Evolutionary conservation across 2,888 invertebrate species (phyloP).

Genomic region (Catocala nupta): DNA sequence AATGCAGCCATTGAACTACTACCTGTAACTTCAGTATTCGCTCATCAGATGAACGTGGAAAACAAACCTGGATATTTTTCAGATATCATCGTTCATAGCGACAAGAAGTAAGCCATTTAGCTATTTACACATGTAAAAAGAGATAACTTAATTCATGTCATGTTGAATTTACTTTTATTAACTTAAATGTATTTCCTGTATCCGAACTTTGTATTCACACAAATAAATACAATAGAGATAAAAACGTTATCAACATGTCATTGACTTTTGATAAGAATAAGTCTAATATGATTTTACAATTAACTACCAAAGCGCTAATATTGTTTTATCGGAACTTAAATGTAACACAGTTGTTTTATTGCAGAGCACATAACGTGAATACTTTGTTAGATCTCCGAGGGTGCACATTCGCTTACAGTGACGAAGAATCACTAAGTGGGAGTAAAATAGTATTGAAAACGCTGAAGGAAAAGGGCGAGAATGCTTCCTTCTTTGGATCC

Average conservation of each 20-base stretch:
- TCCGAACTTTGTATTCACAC: slow-evolving; percentile 37
- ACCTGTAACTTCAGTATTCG: slow-evolving; percentile 87
- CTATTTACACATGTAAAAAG: too few species aligned
- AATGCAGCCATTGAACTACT: slow-evolving; percentile 81
- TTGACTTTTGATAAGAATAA: slow-evolving; percentile 75
- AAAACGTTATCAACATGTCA: slow-evolving; percentile 82
- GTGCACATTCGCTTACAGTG: slow-evolving; percentile 85
- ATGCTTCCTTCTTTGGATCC: slow-evolving; percentile 88
- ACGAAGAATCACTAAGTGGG: slow-evolving; percentile 86
- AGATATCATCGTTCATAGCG: slow-evolving; percentile 88
- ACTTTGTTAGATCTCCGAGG: slow-evolving; percentile 87
- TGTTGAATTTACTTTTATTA: not conserved
- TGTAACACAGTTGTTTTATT: slow-evolving; percentile 47
- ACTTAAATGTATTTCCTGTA: slow-evolving; percentile 14
- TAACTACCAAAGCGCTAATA: slow-evolving; percentile 62
- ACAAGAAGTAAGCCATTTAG: slow-evolving; percentile 80
- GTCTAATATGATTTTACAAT: slow-evolving; percentile 73
- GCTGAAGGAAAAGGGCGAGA: slow-evolving; percentile 86
- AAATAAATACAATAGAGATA: slow-evolving; percentile 71
- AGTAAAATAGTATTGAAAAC: slow-evolving; percentile 85
- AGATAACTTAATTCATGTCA: not conserved
- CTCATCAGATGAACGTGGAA: slow-evolving; percentile 85
- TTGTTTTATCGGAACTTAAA: slow-evolving; percentile 54
- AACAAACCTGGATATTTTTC: slow-evolving; percentile 88
- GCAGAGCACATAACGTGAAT: slow-evolving; percentile 86